These are phyloP conservation scores for Miichthys miiuy DNA, from an alignment of 2,797 vertebrate genomes.

Conservation along the genomic window DNA sequence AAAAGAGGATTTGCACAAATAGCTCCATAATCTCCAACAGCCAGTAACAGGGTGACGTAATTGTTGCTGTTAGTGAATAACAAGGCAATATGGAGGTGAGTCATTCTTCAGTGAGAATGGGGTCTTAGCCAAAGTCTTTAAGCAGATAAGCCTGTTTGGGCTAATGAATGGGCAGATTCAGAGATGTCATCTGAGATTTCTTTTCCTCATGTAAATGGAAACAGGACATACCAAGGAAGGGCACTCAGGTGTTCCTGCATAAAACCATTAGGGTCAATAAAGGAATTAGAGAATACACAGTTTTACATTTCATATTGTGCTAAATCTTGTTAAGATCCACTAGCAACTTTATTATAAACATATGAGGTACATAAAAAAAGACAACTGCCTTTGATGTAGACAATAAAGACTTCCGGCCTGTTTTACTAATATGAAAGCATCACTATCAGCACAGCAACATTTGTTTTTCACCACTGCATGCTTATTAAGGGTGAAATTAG, in stretches of 20 bases:
- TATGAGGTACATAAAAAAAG: conserved; percentile 41
- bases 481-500: conserved; percentile 82
- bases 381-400: conserved; percentile 59
- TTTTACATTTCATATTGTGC: conserved; percentile 45
- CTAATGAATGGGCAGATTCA: conserved; percentile 80
- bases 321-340: conserved; percentile 52
- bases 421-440: conserved; percentile 73
- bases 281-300: conserved; percentile 48
- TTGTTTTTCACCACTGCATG: conserved; percentile 63
- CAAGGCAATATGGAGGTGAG: conserved; percentile 80
- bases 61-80: conserved; percentile 80
- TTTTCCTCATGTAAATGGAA: conserved; percentile 61
- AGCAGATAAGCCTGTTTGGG: conserved; percentile 84
- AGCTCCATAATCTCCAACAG: conserved; percentile 78
- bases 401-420: conserved; percentile 64
- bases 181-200: conserved; percentile 80
- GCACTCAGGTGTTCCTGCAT: conserved; percentile 45
- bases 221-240: conserved; percentile 61
- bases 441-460: conserved; percentile 75
- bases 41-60: conserved; percentile 82
- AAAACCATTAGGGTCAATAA: conserved; percentile 66
- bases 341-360: conserved; percentile 52
- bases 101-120: conserved; percentile 77
- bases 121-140: conserved; percentile 83
- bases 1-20: conserved; percentile 81